Conservation (phyloP, 2,888 invertebrate species). For the Philhelius pedissequus region DNA sequence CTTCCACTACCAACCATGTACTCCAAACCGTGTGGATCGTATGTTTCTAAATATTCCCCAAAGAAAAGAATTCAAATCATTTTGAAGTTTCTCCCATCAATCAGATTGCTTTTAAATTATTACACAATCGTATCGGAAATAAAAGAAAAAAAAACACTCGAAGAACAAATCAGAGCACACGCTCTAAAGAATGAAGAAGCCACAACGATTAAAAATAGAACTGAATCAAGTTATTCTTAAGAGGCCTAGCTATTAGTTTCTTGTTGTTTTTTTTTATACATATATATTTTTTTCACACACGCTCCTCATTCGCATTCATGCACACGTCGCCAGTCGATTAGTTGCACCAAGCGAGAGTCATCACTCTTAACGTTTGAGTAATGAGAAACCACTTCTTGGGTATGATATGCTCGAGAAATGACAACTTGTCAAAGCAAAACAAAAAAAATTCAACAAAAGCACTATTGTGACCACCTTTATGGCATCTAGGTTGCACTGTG, state of each 20-base stretch:
- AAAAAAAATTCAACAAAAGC: background rate
- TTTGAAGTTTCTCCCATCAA: background rate
- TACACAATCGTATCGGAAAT: constrained; percentile 32
- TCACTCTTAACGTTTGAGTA: constrained; percentile 14
- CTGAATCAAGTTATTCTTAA: constrained; percentile 22
- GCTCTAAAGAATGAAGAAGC: constrained; percentile 12
- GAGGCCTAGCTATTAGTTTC: constrained; percentile 25
- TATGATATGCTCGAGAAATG: constrained; percentile 28
- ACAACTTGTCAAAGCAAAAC: constrained; percentile 33
- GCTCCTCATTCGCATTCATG: constrained; percentile 16
- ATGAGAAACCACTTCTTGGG: constrained; percentile 51
- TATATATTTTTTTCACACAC: background rate
- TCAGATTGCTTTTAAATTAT: constrained; percentile 25
- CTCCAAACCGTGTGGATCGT: background rate
- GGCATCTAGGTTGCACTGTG: constrained; percentile 3
- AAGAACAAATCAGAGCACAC: constrained; percentile 11
- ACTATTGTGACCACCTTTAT: constrained; percentile 5
- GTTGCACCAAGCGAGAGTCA: constrained; percentile 13
- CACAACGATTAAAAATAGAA: constrained; percentile 56
- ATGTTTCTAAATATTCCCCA: background rate
- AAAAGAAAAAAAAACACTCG: background rate
- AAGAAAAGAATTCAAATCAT: background rate
- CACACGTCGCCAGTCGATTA: constrained; percentile 3
- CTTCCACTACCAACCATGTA: background rate
- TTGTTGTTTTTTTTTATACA: background rate